Percentiles rank a stretch among this genome's conserved stretches.
These are phyloP conservation scores for Sepiola atlantica DNA, from an alignment of 2,888 invertebrate species.

Conservation along the genomic window DNA sequence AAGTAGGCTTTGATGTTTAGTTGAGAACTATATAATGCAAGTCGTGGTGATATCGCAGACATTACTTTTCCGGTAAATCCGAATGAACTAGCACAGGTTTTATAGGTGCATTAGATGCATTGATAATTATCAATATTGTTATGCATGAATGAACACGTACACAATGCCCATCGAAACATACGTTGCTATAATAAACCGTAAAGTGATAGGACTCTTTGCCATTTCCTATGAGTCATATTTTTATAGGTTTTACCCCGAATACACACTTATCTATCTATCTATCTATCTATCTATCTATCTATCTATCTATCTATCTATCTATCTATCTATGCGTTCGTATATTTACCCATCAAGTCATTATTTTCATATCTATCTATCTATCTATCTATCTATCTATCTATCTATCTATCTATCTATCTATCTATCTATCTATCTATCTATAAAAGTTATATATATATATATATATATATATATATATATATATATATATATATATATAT, in stretches of 20 bases:
- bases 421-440: background rate
- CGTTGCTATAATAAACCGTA: background rate
- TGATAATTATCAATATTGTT: conserved; percentile 18
- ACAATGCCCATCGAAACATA: background rate
- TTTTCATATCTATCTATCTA: background rate
- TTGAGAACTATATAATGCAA: background rate
- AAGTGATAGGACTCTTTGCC: background rate
- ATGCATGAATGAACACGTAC: background rate
- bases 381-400: background rate
- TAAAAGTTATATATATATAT: background rate
- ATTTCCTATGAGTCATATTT: background rate
- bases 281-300: conserved; percentile 34
- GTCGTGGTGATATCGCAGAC: background rate
- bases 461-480: background rate
- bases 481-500: background rate
- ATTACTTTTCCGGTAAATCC: background rate
- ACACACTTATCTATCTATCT: background rate
- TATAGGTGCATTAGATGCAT: background rate
- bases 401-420: background rate
- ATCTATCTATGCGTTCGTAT: no score
- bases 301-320: background rate
- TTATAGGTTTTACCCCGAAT: background rate
- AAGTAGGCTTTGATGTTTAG: no score
- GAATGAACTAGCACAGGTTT: background rate
- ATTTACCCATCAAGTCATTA: no score